These are phyloP conservation scores for Drosophila algonquin DNA, from an alignment of 2,888 invertebrate genomes.

Conservation along the genomic window DNA sequence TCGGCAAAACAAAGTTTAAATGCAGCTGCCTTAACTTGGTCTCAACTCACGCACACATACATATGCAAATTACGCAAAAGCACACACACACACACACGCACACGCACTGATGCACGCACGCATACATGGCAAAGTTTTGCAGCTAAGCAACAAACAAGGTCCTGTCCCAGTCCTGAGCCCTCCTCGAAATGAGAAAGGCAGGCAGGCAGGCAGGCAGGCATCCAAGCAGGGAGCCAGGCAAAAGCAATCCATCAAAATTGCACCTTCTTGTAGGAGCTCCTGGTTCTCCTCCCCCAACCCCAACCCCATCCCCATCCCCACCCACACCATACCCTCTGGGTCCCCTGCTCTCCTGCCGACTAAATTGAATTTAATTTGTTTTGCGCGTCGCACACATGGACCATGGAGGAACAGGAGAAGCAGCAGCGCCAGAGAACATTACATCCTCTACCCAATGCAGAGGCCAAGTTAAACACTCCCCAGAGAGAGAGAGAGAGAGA, in stretches of 20 bases:
- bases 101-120: slow-evolving; percentile 14
- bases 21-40: slow-evolving; percentile 74
- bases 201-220: slow-evolving; percentile 36
- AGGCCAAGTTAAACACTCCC: slow-evolving; percentile 75
- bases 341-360: slow-evolving; percentile 59
- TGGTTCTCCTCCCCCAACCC: neutral
- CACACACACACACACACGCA: slow-evolving; percentile 27
- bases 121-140: slow-evolving; percentile 67
- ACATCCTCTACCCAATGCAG: slow-evolving; percentile 53
- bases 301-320: neutral
- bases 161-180: slow-evolving; percentile 45
- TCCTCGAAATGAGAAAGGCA: slow-evolving; percentile 49
- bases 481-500: slow-evolving; percentile 38
- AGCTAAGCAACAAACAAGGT: slow-evolving; percentile 76
- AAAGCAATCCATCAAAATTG: slow-evolving; percentile 83
- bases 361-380: slow-evolving; percentile 83
- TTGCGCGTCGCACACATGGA: slow-evolving; percentile 67
- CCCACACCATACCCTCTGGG: neutral
- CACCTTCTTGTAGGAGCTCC: slow-evolving; percentile 77
- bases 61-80: slow-evolving; percentile 31
- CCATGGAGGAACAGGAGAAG: slow-evolving; percentile 19
- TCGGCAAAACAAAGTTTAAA: slow-evolving; percentile 63
- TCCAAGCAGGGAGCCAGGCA: slow-evolving; percentile 38
- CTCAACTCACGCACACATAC: slow-evolving; percentile 49
- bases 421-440: slow-evolving; percentile 42